phyloP scores from a whole-genome alignment of 2,797 vertebrate genomes.

The Pseudocheirus occidentalis region DNA sequence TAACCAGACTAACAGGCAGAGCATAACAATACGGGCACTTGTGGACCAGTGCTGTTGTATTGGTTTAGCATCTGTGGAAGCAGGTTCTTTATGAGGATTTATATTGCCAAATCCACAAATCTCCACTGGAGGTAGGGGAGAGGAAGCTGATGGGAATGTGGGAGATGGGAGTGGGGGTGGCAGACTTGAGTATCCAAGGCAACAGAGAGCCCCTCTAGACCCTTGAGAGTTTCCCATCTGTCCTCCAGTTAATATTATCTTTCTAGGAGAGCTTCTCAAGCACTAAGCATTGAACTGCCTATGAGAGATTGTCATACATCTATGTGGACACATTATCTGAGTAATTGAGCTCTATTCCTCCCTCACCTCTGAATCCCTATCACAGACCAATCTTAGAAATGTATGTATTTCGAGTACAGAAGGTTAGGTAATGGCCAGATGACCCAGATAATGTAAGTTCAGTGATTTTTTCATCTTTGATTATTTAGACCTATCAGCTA shows the following conservation, averaged over 20 bases:
- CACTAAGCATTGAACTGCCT: not conserved
- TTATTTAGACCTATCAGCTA: not conserved
- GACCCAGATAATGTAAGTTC: not conserved
- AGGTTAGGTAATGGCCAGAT: not conserved
- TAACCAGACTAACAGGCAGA: not conserved
- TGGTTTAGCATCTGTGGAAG: not conserved
- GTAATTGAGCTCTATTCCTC: not conserved
- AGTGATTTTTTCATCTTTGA: not conserved
- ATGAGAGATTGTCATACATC: not conserved
- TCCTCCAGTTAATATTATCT: slow-evolving; percentile 8
- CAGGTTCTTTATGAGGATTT: not conserved
- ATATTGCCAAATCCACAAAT: not conserved
- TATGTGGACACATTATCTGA: not conserved
- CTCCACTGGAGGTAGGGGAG: not conserved
- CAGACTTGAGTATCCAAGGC: not conserved
- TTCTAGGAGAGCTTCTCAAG: not conserved
- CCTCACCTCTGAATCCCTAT: not conserved
- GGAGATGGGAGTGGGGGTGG: not conserved
- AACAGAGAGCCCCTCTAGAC: not conserved
- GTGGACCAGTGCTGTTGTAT: not conserved
- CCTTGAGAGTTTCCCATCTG: not conserved
- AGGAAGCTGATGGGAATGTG: not conserved
- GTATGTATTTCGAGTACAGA: not conserved
- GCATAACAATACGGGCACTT: not conserved
- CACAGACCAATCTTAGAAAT: not conserved